phyloP scores from a whole-genome alignment of 2,888 invertebrate species.

The Papilio elwesi region DNA sequence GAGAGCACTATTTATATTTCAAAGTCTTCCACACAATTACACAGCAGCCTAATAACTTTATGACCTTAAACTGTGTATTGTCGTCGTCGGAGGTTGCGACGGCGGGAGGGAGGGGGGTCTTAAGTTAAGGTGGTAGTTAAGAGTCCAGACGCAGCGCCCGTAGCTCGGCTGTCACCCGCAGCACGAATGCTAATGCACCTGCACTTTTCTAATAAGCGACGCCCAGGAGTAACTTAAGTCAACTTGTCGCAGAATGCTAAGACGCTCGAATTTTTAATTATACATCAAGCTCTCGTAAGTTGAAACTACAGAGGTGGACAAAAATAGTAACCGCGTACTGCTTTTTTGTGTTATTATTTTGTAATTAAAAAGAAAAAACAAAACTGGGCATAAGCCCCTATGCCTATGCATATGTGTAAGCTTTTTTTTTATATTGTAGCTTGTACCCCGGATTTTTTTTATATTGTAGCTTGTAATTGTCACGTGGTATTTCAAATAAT shows the following conservation, averaged over 20 bases:
- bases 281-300: too few relatives aligned
- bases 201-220: slow-evolving; percentile 36
- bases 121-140: slow-evolving; percentile 48
- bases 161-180: slow-evolving; percentile 46
- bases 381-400: too few relatives aligned
- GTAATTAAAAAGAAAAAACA: too few relatives aligned
- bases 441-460: too few relatives aligned
- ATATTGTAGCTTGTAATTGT: too few relatives aligned
- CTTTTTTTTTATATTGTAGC: too few relatives aligned
- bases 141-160: slow-evolving; percentile 55
- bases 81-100: background rate
- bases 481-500: too few relatives aligned
- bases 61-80: slow-evolving; percentile 13
- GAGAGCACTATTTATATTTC: background rate
- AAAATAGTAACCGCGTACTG: too few relatives aligned
- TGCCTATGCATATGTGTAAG: too few relatives aligned
- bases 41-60: background rate
- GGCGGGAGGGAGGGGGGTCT: background rate
- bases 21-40: background rate
- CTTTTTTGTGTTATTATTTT: too few relatives aligned
- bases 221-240: slow-evolving; percentile 31
- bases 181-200: slow-evolving; percentile 52
- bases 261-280: slow-evolving; percentile 9
- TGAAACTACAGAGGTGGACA: too few relatives aligned
- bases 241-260: slow-evolving; percentile 29